Evolutionary conservation across 2,888 invertebrate genomes (phyloP), one percentile per base, ranked within the genome.

Genomic region (Andrena minutula): DNA sequence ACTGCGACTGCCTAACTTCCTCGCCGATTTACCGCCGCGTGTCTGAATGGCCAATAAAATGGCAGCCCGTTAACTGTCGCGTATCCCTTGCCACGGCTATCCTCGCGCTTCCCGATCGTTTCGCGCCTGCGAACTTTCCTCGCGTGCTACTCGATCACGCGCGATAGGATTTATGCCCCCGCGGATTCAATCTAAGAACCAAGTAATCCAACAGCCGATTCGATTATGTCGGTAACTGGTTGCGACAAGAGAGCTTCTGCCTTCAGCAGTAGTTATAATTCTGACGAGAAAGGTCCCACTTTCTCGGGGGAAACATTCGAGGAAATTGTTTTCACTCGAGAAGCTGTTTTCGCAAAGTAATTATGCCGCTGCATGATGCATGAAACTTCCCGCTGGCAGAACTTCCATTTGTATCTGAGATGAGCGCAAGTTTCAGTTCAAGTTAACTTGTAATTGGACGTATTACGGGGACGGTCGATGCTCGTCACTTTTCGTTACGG

Each of bases 1-100:
- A 69, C 76, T 84, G 74, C 69, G 72, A 89, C 79, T 82, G 83
- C 82, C 84, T 76, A 87, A 82, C 85, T 84, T 86, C 58, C 51
- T 60, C 10, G 82, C 35, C 83, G 86, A 89, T 88, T 88, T 88
- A 89, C 82, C 79, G 53, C 61, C 56, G 49, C 47, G 56, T 71
- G 70, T 65, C 76, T 75, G 74, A 83, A 84, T 69, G 80, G 65
- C 87, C 83, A 83, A 77, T 88, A 86, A 88, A 84, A 64, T 63
- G 72, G 41, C 56, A 53, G 56, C 60, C 35, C 28, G 56, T 35
- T 64, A 58, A 58, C 72, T 51, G 61, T 12, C 74, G 12, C 8
- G 64, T 8, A 32, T 41, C 56, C 16, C 2, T n/a, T 28, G 23
- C 30, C 16, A 20, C n/a, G 1, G 7, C 2, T 26, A 5, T 4